Base-by-base conservation (phyloP, 2,797 vertebrate species). In the Numenius phaeopus region DNA sequence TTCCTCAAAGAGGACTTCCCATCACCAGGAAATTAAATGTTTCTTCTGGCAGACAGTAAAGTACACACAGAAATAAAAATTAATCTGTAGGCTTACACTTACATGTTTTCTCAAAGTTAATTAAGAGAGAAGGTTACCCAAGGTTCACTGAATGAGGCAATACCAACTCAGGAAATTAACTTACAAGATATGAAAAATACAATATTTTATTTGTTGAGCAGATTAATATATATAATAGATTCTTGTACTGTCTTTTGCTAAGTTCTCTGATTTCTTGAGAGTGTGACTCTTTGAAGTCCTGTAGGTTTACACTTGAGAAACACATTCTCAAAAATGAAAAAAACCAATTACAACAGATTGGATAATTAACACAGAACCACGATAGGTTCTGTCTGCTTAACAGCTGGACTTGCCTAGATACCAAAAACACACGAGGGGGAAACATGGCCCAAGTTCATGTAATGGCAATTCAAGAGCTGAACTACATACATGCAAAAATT, bases 11-110 rank as follows among this genome's bases (percentile, higher is more conserved):
- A 97, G 95, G 94, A 97, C 96, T 97, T 98, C 96, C 97, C 55
- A 65, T 89, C 90, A 96, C 57, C 94, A 98, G 98, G 97, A 98
- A 98, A 98, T 98, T 95, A 97, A 97, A 96, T 98, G 96, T 98
- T 98, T 98, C 97, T 98, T 83, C 98, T 98, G 97, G 97, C 97
- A 97, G 71, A 92, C 70, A 94, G 85, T 59, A 93, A 94, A 95
- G 94, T 88, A 95, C 95, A 96, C 89, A 88, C 55, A 97, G 73
- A 97, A 98, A 97, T 97, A 96, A 94, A 94, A 97, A 95, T 83
- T 94, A 93, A 97, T 89, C 88, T 88, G 64, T 54, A 72, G 67
- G 87, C 90, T 97, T 93, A 97, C 85, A 91, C 87, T 97, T 97
- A 95, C 86, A 79, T 84, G 93, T 87, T 93, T 96, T 97, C 97